Evolutionary conservation across 2,797 vertebrate genomes (phyloP), one percentile per base, ranked within the genome.

Genomic region (Sphenopsis melanotis): DNA sequence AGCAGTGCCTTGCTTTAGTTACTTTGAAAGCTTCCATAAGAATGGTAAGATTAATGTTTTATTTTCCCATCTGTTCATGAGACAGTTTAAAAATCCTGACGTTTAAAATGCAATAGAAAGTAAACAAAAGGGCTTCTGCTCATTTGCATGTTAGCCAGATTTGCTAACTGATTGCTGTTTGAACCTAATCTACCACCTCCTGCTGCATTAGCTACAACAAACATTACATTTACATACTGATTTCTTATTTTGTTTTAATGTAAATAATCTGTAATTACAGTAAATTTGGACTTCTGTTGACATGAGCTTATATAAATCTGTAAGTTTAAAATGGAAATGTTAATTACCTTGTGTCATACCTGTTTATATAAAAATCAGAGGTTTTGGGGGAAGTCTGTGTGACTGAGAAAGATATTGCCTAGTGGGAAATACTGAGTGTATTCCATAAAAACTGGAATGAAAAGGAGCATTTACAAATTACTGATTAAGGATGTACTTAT

Each of bases 161-260:
- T 98, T 98, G 97, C 97, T 98, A 94, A 97, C 96, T 97, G 97
- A 98, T 98, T 97, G 97, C 97, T 98, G 93, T 98, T 98, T 98
- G 97, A 98, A 98, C 97, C 98, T 98, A 98, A 98, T 98, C 98
- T 98, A 96, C 98, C 97, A 98, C 98, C 97, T 97, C 99, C 98
- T 98, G 98, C 98, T 98, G 98, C 98, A 98, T 99, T 99, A 99
- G 99, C 99, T 99, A 99, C 99, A 99, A 99, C 99, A 99, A 99
- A 99, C 99, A 99, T 99, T 99, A 99, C 99, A 99, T 99, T 99
- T 99, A 99, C 99, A 99, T 99, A 99, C 99, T 98, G 99, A 99
- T 99, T 99, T 99, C 99, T 98, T 98, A 99, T 99, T 99, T 99
- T 99, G 99, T 99, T 99, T 99, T 99, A 99, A 99, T 99, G 99